These are phyloP conservation scores for Coenobita brevimanus DNA, from an alignment of 1,140 invertebrate species.

Conservation along the genomic window DNA sequence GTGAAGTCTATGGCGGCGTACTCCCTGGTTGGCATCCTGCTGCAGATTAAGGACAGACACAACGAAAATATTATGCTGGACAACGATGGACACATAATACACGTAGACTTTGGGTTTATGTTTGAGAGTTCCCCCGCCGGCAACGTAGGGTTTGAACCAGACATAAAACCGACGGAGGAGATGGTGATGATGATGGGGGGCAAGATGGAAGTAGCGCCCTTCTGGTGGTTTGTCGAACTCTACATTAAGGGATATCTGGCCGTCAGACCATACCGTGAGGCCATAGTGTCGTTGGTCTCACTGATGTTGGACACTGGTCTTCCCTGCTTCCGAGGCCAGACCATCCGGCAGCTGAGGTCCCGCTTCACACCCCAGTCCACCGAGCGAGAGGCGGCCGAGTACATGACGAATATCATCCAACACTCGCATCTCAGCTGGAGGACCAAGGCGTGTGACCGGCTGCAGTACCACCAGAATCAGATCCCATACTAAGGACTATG, in stretches of 20 bases:
- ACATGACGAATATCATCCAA: conserved; percentile 94
- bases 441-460: conserved; percentile 97
- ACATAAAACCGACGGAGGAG: conserved; percentile 99
- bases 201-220: conserved; percentile 96
- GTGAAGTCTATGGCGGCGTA: conserved; percentile 99
- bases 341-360: conserved; percentile 90
- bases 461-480: conserved; percentile 99
- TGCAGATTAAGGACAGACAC: conserved; percentile 99
- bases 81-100: conserved; percentile 94
- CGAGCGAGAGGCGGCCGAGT: conserved; percentile 95
- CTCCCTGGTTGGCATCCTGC: conserved; percentile 95
- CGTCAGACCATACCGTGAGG: conserved; percentile 95
- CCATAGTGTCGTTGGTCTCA: conserved; percentile 96
- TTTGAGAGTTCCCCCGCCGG: conserved; percentile 99
- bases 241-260: conserved; percentile 98
- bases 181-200: conserved; percentile 99
- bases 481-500: conserved; percentile 99
- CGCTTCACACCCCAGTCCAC: conserved; percentile 90
- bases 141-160: conserved; percentile 98
- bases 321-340: conserved; percentile 98
- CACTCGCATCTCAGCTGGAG: conserved; percentile 97
- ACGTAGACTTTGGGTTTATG: conserved; percentile 99
- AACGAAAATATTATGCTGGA: conserved; percentile 99
- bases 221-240: conserved; percentile 97
- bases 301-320: conserved; percentile 98